These are phyloP conservation scores for Griposia aprilina DNA, from an alignment of 2,888 invertebrate genomes.

Conservation along the genomic window DNA sequence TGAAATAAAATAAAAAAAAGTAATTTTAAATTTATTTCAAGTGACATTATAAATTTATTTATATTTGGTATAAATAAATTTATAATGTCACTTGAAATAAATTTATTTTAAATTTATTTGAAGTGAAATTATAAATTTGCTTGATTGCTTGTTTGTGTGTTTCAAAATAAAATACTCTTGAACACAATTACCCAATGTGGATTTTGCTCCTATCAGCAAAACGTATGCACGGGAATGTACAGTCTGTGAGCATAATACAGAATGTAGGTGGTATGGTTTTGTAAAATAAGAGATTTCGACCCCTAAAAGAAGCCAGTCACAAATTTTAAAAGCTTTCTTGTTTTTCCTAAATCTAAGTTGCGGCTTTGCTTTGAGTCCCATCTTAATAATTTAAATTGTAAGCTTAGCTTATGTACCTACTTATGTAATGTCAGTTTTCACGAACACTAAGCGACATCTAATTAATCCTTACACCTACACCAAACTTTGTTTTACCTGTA, in stretches of 20 bases:
- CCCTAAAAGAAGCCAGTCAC: background rate
- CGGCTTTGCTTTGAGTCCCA: background rate
- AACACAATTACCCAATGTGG: background rate
- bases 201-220: background rate
- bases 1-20: too few relatives aligned
- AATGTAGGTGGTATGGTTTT: too few relatives aligned
- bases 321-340: background rate
- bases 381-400: background rate
- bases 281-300: background rate
- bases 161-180: background rate
- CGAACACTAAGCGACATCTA: background rate
- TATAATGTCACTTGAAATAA: too few relatives aligned
- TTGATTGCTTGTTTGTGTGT: background rate
- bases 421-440: background rate
- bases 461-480: too few relatives aligned
- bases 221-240: background rate
- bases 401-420: background rate
- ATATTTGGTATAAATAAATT: too few relatives aligned
- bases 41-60: too few relatives aligned
- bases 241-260: too few relatives aligned
- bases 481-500: too few relatives aligned
- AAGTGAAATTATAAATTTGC: background rate
- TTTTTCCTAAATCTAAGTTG: background rate
- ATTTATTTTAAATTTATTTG: too few relatives aligned
- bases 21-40: too few relatives aligned